phyloP scores from a whole-genome alignment of 2,888 invertebrate species.

The Brachypterus glaber region DNA sequence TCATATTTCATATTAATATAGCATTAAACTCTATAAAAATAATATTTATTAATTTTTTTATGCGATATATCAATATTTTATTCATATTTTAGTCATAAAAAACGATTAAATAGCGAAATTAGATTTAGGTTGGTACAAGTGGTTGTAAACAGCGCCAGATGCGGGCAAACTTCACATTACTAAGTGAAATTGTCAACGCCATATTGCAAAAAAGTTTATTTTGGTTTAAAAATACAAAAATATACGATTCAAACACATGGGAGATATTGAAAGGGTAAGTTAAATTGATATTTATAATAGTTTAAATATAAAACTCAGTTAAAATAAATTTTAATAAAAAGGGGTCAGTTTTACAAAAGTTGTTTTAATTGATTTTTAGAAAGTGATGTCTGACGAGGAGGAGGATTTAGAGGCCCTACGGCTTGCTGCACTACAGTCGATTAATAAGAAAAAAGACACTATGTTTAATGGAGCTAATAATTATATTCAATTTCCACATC shows the following conservation, averaged over 20 bases:
- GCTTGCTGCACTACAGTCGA: slow-evolving; percentile 42
- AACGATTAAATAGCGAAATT: too few relatives aligned
- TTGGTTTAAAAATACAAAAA: slow-evolving; percentile 12
- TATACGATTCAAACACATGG: slow-evolving; percentile 7
- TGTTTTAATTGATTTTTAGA: slow-evolving; percentile 26
- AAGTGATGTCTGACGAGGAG: slow-evolving; percentile 41
- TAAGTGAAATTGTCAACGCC: slow-evolving; percentile 14
- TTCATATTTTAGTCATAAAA: too few relatives aligned
- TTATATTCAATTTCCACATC: too few relatives aligned
- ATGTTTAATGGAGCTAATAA: not conserved
- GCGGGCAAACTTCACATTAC: too few relatives aligned
- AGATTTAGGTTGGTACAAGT: too few relatives aligned
- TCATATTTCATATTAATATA: too few relatives aligned
- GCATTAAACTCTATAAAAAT: too few relatives aligned
- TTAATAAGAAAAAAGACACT: slow-evolving; percentile 28
- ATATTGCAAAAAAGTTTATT: slow-evolving; percentile 15
- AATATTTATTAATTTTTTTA: too few relatives aligned
- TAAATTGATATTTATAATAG: slow-evolving; percentile 17
- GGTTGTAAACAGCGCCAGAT: too few relatives aligned
- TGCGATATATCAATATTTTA: too few relatives aligned
- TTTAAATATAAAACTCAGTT: not conserved
- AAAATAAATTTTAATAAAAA: not conserved
- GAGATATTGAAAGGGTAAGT: slow-evolving; percentile 10
- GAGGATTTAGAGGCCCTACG: slow-evolving; percentile 45
- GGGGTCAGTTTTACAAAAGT: too few relatives aligned